These are phyloP conservation scores for Oscheius onirici DNA, from an alignment of 2,888 invertebrate species.

Conservation along the genomic window DNA sequence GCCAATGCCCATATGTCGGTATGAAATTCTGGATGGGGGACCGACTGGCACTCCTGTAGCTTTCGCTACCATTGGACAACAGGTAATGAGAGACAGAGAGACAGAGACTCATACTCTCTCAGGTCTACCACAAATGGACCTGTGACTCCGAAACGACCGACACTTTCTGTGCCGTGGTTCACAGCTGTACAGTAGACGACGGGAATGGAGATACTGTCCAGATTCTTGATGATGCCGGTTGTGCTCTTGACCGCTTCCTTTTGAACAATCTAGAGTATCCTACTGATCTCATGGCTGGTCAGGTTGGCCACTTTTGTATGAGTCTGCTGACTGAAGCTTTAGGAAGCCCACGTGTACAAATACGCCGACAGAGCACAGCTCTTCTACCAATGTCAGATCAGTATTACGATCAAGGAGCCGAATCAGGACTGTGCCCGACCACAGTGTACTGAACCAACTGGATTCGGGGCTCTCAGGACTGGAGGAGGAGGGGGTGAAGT, in stretches of 20 bases:
- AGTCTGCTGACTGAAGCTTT: not conserved
- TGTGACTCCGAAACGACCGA: constrained; percentile 67
- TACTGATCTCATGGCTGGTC: constrained; percentile 66
- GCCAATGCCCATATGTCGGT: constrained; percentile 66
- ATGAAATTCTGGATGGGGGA: constrained; percentile 67
- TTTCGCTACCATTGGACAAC: constrained; percentile 66
- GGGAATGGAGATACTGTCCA: constrained; percentile 63
- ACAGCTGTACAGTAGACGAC: constrained; percentile 67
- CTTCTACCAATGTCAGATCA: constrained; percentile 70
- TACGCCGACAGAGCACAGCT: constrained; percentile 66
- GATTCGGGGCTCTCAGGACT: constrained; percentile 64
- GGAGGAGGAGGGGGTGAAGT: constrained; percentile 22
- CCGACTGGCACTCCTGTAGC: constrained; percentile 63
- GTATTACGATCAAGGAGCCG: constrained; percentile 69
- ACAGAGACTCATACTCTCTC: not conserved
- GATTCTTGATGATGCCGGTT: constrained; percentile 61
- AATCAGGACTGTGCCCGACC: constrained; percentile 68
- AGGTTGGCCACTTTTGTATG: constrained; percentile 21
- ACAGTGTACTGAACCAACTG: constrained; percentile 65
- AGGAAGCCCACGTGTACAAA: constrained; percentile 70
- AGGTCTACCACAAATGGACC: constrained; percentile 67
- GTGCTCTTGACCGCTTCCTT: constrained; percentile 62
- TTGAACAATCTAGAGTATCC: constrained; percentile 69
- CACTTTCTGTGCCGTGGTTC: constrained; percentile 68
- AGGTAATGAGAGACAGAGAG: constrained; percentile 31